Conservation (phyloP, 2,888 invertebrate species). For the Adelphocoris suturalis region DNA sequence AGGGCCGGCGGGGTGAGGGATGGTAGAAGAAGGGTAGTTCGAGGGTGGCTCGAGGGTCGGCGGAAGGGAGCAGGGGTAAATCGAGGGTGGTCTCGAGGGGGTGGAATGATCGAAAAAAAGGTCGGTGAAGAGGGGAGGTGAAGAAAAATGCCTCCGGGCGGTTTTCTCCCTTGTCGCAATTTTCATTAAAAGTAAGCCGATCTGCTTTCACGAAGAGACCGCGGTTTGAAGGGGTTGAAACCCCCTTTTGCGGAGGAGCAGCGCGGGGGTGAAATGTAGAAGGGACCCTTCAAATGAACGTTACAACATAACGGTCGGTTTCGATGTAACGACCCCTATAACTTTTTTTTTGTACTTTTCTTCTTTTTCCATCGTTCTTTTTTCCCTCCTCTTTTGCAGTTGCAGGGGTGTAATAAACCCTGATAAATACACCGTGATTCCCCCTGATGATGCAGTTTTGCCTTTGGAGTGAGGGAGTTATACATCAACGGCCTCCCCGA, state of each 20-base stretch:
- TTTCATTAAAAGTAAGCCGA: conserved; percentile 70
- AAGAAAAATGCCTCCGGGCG: conserved; percentile 64
- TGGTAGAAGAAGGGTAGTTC: not conserved
- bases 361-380: not conserved
- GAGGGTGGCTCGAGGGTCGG: not conserved
- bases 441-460: not conserved
- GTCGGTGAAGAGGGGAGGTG: conserved; percentile 15
- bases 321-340: conserved; percentile 53
- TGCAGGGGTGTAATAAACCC: conserved; percentile 6
- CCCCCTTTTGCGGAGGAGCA: not conserved
- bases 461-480: not conserved
- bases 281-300: conserved; percentile 34
- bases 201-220: conserved; percentile 51
- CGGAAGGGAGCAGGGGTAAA: not conserved
- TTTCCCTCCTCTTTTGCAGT: not conserved
- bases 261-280: not conserved
- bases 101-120: conserved; percentile 27
- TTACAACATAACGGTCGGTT: conserved; percentile 47
- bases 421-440: not conserved
- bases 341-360: not conserved
- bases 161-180: conserved; percentile 67
- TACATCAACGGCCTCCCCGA: too few species aligned
- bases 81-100: not conserved
- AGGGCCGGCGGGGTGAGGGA: not conserved
- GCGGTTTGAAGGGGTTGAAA: conserved; percentile 30